Base-by-base conservation (phyloP, 2,113 vertebrate species). In the Chiloscyllium plagiosum region DNA sequence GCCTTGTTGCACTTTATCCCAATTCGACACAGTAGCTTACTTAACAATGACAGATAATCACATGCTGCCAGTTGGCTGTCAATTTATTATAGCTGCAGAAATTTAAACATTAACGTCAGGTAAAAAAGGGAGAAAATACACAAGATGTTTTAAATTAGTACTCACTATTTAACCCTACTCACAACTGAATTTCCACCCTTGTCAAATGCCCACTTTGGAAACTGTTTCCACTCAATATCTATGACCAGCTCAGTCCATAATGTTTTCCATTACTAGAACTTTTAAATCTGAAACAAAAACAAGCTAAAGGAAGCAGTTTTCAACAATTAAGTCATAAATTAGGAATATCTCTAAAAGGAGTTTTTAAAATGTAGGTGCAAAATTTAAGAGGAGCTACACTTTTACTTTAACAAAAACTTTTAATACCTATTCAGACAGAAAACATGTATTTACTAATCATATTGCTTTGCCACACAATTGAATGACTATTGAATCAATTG, bases 351-450 rank as follows among this genome's bases (percentile, higher is more conserved):
- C 37, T 19, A 19, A 93, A 93, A 93, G 26, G 29, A 7, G 61
- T 93, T 93, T 93, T 65, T 93, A 93, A 65, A 93, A 66, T 68
- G n/a, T 93, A 93, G 20, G 37, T 83, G 15, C 20, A 47, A 83
- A 7, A 7, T 42, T 42, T 83, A 42, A 20, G 37, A 22, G 37
- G 1, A 42, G 80, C 37, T 20, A 22, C 37, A 42, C 94, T 68
- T 66, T 37, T 68, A 66, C 4, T 92, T 29, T 26, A 95, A 20
- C 24, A 12, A 19, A 37, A 78, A 50, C 17, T 68, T 72, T 72
- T 66, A 78, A 66, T 94, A 66, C 56, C 26, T 94, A 70, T 26
- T 19, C 26, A 68, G 56, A 68, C 7, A 94, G 47, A 66, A 78
- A 69, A 50, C 22, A 22, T 37, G 2, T 22, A n/a, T 37, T 65